These are phyloP conservation scores for Tokudaia tokunoshimensis DNA, from an alignment of 2,797 vertebrate genomes.

Conservation along the genomic window DNA sequence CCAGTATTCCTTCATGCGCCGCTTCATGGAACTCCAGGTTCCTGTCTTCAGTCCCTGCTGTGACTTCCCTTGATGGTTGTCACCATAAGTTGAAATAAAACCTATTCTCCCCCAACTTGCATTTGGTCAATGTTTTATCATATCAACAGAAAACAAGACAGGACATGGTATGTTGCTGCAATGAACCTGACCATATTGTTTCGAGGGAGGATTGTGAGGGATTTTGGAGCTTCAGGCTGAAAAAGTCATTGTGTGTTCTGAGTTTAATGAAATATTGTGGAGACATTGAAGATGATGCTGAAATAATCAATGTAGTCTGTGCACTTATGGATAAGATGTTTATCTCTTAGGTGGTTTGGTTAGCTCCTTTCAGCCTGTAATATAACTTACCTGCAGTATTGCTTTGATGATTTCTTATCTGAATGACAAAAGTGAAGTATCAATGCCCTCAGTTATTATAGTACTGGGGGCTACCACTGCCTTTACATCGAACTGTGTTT, in stretches of 20 bases:
- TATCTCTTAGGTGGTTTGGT: background rate
- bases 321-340: background rate
- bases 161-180: background rate
- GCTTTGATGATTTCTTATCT: background rate
- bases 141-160: background rate
- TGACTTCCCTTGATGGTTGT: background rate
- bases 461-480: background rate
- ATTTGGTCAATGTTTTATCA: background rate
- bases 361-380: background rate
- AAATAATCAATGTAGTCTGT: background rate
- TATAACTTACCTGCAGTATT: background rate
- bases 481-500: background rate
- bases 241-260: background rate
- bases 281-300: background rate
- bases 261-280: background rate
- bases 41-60: background rate
- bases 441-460: background rate
- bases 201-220: background rate
- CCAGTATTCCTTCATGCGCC: background rate
- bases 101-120: background rate
- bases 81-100: too few species aligned
- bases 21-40: background rate
- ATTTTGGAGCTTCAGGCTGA: background rate
- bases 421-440: background rate
- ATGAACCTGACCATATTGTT: background rate